These are phyloP conservation scores for Actenoides lindsayi DNA, from an alignment of 2,113 vertebrate genomes.

Conservation along the genomic window DNA sequence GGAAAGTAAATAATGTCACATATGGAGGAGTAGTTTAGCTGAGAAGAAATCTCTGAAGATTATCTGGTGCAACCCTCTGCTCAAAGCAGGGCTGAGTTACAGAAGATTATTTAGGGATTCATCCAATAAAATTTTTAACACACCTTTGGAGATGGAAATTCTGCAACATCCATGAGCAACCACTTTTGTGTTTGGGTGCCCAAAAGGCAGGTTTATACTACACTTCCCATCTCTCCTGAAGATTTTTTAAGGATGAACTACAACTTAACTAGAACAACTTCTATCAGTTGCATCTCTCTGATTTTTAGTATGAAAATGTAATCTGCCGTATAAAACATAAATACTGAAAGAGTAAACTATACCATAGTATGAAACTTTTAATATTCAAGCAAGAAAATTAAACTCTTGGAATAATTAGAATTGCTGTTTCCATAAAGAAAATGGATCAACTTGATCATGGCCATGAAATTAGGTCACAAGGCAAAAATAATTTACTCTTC, in stretches of 20 bases:
- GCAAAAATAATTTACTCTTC: not conserved
- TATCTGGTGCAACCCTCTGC: not conserved
- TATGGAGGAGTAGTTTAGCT: not conserved
- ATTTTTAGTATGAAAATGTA: not conserved
- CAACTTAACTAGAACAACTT: not conserved
- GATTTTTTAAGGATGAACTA: not conserved
- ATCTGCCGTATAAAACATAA: not conserved
- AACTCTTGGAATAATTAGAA: not conserved
- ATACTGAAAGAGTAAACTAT: not conserved
- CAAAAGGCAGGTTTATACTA: not conserved
- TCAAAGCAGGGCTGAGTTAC: not conserved
- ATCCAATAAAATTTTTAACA: rapidly evolving
- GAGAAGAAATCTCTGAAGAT: not conserved
- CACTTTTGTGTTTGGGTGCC: not conserved
- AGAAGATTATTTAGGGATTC: not conserved
- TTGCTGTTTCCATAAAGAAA: not conserved
- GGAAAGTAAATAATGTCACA: not conserved
- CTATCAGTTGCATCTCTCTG: not conserved
- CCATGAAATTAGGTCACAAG: not conserved
- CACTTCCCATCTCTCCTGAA: not conserved
- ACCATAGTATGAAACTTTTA: not conserved
- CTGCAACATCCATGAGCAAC: not conserved
- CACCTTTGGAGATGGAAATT: not conserved
- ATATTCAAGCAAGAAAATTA: not conserved
- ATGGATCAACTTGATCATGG: not conserved